Conservation (phyloP, 2,797 vertebrate species). For the Ptychobarbus kaznakovi region DNA sequence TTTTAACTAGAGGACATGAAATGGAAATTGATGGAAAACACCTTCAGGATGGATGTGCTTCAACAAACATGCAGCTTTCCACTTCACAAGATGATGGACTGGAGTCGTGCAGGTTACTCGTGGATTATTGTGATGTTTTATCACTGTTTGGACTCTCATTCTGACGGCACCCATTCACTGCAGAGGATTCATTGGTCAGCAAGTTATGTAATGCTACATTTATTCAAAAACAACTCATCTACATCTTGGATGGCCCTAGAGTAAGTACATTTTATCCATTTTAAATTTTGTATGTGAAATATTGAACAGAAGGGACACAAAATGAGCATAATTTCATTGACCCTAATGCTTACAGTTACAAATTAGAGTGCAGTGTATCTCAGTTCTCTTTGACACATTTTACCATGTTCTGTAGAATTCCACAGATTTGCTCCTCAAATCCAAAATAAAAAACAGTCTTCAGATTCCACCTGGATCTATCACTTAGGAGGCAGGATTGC, state of each 20-base stretch:
- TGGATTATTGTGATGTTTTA: neutral
- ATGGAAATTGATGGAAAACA: neutral
- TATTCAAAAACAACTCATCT: neutral
- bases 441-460: neutral
- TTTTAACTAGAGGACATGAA: neutral
- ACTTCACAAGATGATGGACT: neutral
- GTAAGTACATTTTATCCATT: neutral
- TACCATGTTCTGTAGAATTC: neutral
- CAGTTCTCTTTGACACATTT: neutral
- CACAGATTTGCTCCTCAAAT: neutral
- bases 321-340: neutral
- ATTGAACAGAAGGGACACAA: neutral
- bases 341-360: neutral
- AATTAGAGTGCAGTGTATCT: neutral
- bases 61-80: neutral
- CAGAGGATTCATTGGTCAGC: neutral
- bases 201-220: neutral
- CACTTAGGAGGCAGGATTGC: neutral
- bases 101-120: neutral
- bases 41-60: neutral
- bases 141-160: neutral
- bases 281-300: neutral
- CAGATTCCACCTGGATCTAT: neutral
- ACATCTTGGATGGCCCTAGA: neutral
- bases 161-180: neutral